Evolutionary conservation across 1,140 invertebrate species (phyloP), one percentile per base, ranked within the genome.

Genomic region (Aricia agestis): DNA sequence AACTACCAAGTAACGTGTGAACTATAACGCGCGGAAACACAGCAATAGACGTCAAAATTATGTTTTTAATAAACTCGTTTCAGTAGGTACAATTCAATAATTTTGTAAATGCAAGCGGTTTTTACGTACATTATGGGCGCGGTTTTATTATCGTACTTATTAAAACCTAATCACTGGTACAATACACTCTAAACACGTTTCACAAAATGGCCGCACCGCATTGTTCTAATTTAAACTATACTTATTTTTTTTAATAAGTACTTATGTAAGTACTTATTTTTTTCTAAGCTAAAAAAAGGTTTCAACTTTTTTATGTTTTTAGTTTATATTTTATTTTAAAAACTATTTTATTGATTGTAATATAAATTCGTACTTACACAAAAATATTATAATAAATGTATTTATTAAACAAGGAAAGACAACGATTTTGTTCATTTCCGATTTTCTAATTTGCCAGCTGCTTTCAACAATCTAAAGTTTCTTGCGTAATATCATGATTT

Each of bases 181-280:
- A 15, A 58, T 18, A 42, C 13, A 19, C 67, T 42, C 59, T 25
- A n/a, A 61, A 71, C 71, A 57, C 45, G 66, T 70, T 68, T 63
- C 59, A 68, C 72, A 74, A 74, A 74, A 74, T 74, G 72, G 72
- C 72, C 72, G 72, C 72, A 63, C 66, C 72, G 25, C 19, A 63
- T 63, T 63, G 59, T 63, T 63, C 19, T 31, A 18, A 63, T 17
- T 36, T 36, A 36, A 52, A 42, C 11, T 42, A 42, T n/a, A n/a
- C n/a, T n/a, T n/a, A 42, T 42, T 9, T 42, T 42, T 2, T 3
- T 6, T 42, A 42, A 25, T 25, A 25, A 25, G 25, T 25, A 25
- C 25, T 25, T 25, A n/a, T n/a, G n/a, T n/a, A n/a, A n/a, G n/a
- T 6, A 36, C 36, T 7, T 36, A 7, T 36, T 36, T 36, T 36